Conservation (phyloP, 1,140 invertebrate genomes). For the Cherax quadricarinatus region DNA sequence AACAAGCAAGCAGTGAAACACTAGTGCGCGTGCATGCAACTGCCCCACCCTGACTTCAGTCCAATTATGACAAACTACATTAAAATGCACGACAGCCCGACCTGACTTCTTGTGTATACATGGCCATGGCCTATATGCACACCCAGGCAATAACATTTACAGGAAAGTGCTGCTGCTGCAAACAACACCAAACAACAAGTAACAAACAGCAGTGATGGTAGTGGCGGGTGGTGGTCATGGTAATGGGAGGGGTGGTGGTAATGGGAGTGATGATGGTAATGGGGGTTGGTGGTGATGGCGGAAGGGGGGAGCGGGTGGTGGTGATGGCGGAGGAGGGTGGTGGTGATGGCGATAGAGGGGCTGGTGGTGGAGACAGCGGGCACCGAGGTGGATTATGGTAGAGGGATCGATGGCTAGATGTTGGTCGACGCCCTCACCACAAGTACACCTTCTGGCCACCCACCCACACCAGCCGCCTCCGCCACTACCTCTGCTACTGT, state of each 20-base stretch:
- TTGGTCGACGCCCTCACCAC: constrained; percentile 6
- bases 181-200: too few relatives aligned
- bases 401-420: constrained; percentile 7
- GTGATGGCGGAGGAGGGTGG: neutral
- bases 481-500: neutral
- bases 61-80: too few relatives aligned
- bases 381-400: neutral
- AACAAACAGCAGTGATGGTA: too few relatives aligned
- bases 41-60: too few relatives aligned
- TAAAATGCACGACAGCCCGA: too few relatives aligned
- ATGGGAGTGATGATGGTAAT: neutral
- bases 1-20: too few relatives aligned
- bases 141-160: too few relatives aligned
- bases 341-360: neutral
- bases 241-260: neutral
- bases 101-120: too few relatives aligned
- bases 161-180: too few relatives aligned
- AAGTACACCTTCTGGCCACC: neutral
- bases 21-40: too few relatives aligned
- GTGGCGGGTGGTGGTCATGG: neutral
- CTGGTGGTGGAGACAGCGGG: neutral
- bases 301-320: neutral
- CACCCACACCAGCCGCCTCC: neutral
- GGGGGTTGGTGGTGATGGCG: neutral
- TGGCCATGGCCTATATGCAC: too few relatives aligned